phyloP scores from a whole-genome alignment of 2,113 vertebrate genomes.

The Galemys pyrenaicus region DNA sequence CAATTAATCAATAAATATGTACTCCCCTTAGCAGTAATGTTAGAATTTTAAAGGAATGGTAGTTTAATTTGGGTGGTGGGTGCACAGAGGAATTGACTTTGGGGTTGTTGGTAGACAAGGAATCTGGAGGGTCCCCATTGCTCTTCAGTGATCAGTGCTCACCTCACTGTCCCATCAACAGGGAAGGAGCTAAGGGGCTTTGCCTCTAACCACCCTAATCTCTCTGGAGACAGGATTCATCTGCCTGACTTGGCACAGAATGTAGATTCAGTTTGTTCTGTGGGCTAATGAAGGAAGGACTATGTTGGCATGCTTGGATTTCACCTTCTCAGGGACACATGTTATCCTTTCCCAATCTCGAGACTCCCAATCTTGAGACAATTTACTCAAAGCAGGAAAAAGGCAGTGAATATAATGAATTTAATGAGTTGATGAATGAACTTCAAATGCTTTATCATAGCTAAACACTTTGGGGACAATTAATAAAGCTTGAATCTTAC shows the following conservation, averaged over 20 bases:
- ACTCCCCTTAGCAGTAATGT: neutral
- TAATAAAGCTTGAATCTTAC: neutral
- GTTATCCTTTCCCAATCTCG: neutral
- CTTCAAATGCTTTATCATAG: neutral
- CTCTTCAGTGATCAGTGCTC: neutral
- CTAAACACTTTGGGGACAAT: neutral
- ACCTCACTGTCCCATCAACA: too few species aligned
- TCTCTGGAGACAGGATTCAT: neutral
- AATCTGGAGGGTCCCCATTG: neutral
- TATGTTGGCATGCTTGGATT: neutral
- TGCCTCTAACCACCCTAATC: neutral
- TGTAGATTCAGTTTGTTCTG: neutral
- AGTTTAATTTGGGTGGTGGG: neutral
- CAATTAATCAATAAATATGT: neutral
- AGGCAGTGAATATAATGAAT: neutral
- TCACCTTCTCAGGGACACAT: neutral
- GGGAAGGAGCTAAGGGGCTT: neutral
- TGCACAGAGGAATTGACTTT: neutral
- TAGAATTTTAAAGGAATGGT: neutral
- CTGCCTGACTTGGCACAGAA: neutral
- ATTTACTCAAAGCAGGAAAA: neutral
- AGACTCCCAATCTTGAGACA: neutral
- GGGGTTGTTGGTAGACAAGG: neutral
- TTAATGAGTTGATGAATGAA: slow-evolving; percentile 24
- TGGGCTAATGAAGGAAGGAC: neutral